phyloP scores from a whole-genome alignment of 2,797 vertebrate genomes.

The Takifugu ocellatus region DNA sequence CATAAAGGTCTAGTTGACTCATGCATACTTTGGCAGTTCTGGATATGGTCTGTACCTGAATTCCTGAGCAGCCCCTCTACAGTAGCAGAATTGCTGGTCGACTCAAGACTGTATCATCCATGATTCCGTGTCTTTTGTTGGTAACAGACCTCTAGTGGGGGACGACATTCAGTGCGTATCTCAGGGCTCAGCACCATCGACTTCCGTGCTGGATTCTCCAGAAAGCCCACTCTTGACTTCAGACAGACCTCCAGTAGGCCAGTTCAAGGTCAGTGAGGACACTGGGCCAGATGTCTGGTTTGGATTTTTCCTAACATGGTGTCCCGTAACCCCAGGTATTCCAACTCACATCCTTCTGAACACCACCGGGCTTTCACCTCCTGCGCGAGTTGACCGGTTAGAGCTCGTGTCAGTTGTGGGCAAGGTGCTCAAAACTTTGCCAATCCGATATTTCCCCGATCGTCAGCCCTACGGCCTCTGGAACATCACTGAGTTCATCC shows the following conservation, averaged over 20 bases:
- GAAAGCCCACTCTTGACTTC: constrained; percentile 87
- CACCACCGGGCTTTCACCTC: constrained; percentile 86
- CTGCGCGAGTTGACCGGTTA: constrained; percentile 85
- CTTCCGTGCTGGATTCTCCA: constrained; percentile 93
- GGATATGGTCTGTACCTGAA: background rate
- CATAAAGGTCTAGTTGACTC: constrained; percentile 29
- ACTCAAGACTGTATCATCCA: background rate
- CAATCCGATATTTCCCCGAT: constrained; percentile 86
- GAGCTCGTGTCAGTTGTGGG: constrained; percentile 89
- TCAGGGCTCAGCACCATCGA: constrained; percentile 95
- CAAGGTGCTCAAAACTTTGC: constrained; percentile 83
- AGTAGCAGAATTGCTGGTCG: background rate
- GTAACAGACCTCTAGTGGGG: constrained; percentile 85
- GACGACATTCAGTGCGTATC: constrained; percentile 93
- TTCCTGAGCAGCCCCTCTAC: background rate
- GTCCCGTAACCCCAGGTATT: constrained; percentile 78
- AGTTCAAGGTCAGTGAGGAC: constrained; percentile 82
- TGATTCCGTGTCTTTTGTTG: constrained; percentile 25
- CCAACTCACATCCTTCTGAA: constrained; percentile 94
- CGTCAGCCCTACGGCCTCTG: constrained; percentile 85
- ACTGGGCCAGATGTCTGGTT: constrained; percentile 17
- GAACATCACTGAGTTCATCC: constrained; percentile 95
- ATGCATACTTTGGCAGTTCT: constrained; percentile 3
- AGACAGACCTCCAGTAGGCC: constrained; percentile 89
- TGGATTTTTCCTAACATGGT: background rate